These are phyloP conservation scores for Drosophila orosa DNA, from an alignment of 1,140 invertebrate genomes.

Conservation along the genomic window DNA sequence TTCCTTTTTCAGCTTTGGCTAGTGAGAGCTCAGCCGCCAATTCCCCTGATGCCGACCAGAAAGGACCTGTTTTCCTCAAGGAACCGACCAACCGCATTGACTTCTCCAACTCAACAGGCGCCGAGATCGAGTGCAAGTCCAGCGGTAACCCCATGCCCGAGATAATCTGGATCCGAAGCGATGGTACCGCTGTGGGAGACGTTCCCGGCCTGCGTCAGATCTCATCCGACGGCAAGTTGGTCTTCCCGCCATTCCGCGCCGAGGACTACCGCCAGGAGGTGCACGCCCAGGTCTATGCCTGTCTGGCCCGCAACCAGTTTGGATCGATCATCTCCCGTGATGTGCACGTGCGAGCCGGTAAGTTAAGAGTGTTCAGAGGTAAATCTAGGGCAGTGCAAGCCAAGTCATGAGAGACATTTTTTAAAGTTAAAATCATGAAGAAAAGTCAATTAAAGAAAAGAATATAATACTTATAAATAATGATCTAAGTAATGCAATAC, in stretches of 20 bases:
- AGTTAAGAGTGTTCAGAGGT: slow-evolving; percentile 78
- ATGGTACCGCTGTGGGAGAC: slow-evolving; percentile 94
- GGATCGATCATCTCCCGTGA: slow-evolving; percentile 96
- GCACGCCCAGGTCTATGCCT: slow-evolving; percentile 96
- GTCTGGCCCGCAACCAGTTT: slow-evolving; percentile 93
- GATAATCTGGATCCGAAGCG: slow-evolving; percentile 95
- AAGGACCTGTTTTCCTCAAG: slow-evolving; percentile 94
- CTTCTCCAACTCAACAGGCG: slow-evolving; percentile 97
- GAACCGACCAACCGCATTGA: slow-evolving; percentile 96
- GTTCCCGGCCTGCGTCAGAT: slow-evolving; percentile 95
- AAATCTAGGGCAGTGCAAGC: slow-evolving; percentile 45
- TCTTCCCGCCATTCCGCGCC: slow-evolving; percentile 96
- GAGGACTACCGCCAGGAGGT: slow-evolving; percentile 97
- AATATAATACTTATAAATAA: neutral
- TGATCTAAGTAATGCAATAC: no score
- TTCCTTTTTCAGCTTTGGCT: slow-evolving; percentile 38
- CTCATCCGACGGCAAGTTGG: slow-evolving; percentile 95
- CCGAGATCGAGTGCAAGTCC: slow-evolving; percentile 95
- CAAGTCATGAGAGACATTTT: neutral
- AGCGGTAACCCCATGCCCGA: slow-evolving; percentile 95
- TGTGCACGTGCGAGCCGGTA: slow-evolving; percentile 97
- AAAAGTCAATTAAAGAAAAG: neutral
- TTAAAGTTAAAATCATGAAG: neutral
- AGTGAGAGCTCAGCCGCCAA: slow-evolving; percentile 62
- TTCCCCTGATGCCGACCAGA: slow-evolving; percentile 81